Evolutionary conservation across 2,113 vertebrate species (phyloP).

Genomic region (Spea multiplicata): DNA sequence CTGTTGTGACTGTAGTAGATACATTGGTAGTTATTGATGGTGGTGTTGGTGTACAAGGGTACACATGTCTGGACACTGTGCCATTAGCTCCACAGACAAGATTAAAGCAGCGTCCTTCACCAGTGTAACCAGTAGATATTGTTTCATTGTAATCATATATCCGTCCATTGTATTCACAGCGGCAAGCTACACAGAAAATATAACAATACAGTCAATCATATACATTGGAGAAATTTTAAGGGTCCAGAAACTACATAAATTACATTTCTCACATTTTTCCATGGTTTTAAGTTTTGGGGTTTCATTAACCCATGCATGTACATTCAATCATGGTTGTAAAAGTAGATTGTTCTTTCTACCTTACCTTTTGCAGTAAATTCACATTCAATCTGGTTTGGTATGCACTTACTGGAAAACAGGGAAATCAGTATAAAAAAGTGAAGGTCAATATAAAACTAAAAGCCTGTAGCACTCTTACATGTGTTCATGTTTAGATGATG

Average conservation of each 20-base stretch:
- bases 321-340: no score
- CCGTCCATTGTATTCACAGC: slow-evolving; percentile 62
- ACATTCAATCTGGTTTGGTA: slow-evolving; percentile 56
- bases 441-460: no score
- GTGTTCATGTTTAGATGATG: no score
- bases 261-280: no score
- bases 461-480: no score
- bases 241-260: no score
- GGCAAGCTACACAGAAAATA: slow-evolving; percentile 59
- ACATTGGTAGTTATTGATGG: no score
- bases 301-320: no score
- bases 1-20: not conserved
- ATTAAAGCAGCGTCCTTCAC: slow-evolving; percentile 64
- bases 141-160: slow-evolving; percentile 59
- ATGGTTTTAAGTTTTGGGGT: no score
- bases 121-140: slow-evolving; percentile 68
- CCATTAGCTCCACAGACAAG: slow-evolving; percentile 61
- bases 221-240: no score
- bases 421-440: not conserved
- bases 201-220: no score
- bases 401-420: slow-evolving; percentile 60
- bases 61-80: slow-evolving; percentile 57
- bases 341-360: not conserved
- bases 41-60: no score
- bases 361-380: slow-evolving; percentile 58